Percentiles rank a stretch among this genome's conserved stretches.
Evolutionary conservation across 2,888 invertebrate genomes (phyloP).

Genomic region (Hesperia comma): DNA sequence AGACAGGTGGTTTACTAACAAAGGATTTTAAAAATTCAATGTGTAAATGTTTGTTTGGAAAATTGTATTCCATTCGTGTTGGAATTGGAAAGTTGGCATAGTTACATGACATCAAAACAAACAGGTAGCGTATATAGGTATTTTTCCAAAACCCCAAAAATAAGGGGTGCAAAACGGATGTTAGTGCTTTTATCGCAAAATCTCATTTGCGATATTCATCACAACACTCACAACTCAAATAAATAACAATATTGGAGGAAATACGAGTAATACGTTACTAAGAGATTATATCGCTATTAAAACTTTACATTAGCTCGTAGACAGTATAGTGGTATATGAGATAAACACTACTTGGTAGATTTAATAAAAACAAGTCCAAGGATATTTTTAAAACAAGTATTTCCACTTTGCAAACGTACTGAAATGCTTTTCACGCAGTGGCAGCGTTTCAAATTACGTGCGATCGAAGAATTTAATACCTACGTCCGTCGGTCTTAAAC

Average conservation of each 20-base stretch:
- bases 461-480: conserved; percentile 34
- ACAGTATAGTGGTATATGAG: not conserved
- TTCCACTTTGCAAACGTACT: conserved; percentile 29
- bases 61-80: conserved; percentile 9
- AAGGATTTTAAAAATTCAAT: conserved; percentile 6
- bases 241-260: not conserved
- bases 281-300: not conserved
- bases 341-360: conserved; percentile 19
- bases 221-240: not conserved
- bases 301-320: not conserved
- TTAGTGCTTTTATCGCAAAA: not conserved
- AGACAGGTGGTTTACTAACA: conserved; percentile 6
- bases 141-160: not conserved
- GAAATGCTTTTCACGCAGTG: conserved; percentile 28
- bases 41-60: conserved; percentile 5
- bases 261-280: not conserved
- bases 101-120: conserved; percentile 7
- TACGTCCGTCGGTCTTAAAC: conserved; percentile 22
- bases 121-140: not conserved
- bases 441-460: conserved; percentile 31
- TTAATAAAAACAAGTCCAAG: conserved; percentile 24
- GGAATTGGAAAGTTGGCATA: conserved; percentile 2
- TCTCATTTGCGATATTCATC: conserved; percentile 4
- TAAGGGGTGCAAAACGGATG: conserved; percentile 3
- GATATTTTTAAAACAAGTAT: conserved; percentile 29